phyloP scores from a whole-genome alignment of 2,888 invertebrate genomes.

The Drosophila formosana region DNA sequence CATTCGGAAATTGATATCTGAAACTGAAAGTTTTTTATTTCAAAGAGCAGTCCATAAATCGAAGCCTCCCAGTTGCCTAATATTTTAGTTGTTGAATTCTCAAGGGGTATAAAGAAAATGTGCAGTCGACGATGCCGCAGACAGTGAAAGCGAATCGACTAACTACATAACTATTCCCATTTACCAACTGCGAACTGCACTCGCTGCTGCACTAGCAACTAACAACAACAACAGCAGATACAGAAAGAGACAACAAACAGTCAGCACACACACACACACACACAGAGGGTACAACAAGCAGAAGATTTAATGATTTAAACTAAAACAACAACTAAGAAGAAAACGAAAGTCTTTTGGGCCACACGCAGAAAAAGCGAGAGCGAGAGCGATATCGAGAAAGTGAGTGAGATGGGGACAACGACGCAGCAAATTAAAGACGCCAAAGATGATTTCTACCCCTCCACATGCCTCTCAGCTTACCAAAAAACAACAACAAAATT shows the following conservation, averaged over 20 bases:
- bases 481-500: background rate
- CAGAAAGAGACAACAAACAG: constrained; percentile 20
- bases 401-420: background rate
- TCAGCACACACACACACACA: background rate
- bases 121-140: background rate
- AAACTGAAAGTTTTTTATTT: too few species aligned
- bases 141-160: constrained; percentile 54
- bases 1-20: background rate
- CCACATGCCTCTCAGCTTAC: constrained; percentile 5
- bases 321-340: constrained; percentile 53
- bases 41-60: background rate
- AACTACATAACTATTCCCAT: constrained; percentile 51
- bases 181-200: constrained; percentile 36
- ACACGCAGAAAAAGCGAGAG: constrained; percentile 23
- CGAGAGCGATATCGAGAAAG: background rate
- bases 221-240: constrained; percentile 29
- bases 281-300: constrained; percentile 27
- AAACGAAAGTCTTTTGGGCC: constrained; percentile 50
- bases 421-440: constrained; percentile 2
- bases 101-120: background rate
- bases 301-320: constrained; percentile 56
- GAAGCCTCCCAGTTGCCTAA: too few species aligned
- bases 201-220: constrained; percentile 34
- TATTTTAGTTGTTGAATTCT: background rate
- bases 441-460: background rate